Evolutionary conservation across 2,113 vertebrate species (phyloP), one percentile per base, ranked within the genome.

Genomic region (Syngnathus floridae): DNA sequence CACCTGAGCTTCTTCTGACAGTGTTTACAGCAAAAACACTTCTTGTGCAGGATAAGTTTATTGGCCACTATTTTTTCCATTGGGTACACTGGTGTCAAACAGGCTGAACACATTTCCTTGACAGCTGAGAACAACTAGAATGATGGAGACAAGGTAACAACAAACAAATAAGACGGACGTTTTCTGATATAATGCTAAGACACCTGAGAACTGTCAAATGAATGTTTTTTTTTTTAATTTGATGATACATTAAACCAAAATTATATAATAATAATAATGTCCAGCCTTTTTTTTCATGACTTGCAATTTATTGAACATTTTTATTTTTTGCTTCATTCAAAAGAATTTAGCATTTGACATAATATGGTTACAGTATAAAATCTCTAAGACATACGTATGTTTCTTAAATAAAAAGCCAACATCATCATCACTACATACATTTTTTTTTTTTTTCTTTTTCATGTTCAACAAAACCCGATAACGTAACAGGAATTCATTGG

Each of bases 1-100:
- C 82, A 94, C 94, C 93, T 93, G 56, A 95, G 87, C 76, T 90
- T 92, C 87, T 83, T 93, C 60, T 88, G n/a, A 0, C 94, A 95
- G 76, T 89, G 52, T 76, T 86, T 92, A 66, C 94, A 95, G 86
- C 90, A 91, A 84, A 95, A 94, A 79, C 94, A 94, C 0, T 81
- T 88, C 67, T 0, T 78, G 76, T 95, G 93, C 57, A 94, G 80
- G 35, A 87, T 79, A 40, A 85, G 72, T 52, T 88, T 88, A 76
- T 91, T 91, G 57, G 88, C 77, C 79, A 86, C 76, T 77, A 93
- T 88, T 77, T 83, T 66, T 80, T 94, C 93, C 91, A 88, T 72
- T 22, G 89, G 71, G 71, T 92, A 92, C 54, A 91, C 90, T 19
- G 93, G 90, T 60, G 82, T 87, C 80, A 90, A 81, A 82, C 93